Conservation (phyloP, 2,113 vertebrate species). For the Trogon melanurus region DNA sequence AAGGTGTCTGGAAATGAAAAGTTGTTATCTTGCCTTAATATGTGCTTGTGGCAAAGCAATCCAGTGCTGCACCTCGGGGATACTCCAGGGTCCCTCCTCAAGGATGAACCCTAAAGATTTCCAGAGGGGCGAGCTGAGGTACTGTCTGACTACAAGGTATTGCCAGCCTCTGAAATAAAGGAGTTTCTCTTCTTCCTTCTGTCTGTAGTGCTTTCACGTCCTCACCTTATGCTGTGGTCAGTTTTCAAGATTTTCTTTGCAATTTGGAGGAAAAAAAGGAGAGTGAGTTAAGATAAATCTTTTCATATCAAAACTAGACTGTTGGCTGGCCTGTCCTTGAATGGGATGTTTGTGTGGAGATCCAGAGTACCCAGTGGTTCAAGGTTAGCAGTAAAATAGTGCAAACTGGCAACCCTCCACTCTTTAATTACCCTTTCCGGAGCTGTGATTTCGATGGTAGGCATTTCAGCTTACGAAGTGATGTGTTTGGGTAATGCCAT, state of each 20-base stretch:
- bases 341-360: fast-evolving
- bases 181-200: background rate
- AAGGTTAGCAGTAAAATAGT: background rate
- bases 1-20: background rate
- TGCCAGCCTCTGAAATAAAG: background rate
- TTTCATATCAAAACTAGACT: background rate
- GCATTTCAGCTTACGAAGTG: background rate
- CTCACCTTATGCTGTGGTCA: background rate
- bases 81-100: background rate
- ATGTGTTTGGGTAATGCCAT: background rate
- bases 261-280: background rate
- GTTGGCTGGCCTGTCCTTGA: background rate
- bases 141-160: background rate
- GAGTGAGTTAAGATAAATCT: background rate
- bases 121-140: background rate
- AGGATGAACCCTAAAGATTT: background rate
- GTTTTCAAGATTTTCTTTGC: background rate
- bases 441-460: background rate
- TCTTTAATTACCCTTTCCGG: background rate
- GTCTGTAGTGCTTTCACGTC: background rate
- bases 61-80: background rate
- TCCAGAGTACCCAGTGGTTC: background rate
- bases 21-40: background rate
- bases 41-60: background rate
- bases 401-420: background rate